Percentiles rank a stretch among this genome's conserved stretches.
Evolutionary conservation across 2,113 vertebrate species (phyloP).

Genomic region (Bothrops jararaca): DNA sequence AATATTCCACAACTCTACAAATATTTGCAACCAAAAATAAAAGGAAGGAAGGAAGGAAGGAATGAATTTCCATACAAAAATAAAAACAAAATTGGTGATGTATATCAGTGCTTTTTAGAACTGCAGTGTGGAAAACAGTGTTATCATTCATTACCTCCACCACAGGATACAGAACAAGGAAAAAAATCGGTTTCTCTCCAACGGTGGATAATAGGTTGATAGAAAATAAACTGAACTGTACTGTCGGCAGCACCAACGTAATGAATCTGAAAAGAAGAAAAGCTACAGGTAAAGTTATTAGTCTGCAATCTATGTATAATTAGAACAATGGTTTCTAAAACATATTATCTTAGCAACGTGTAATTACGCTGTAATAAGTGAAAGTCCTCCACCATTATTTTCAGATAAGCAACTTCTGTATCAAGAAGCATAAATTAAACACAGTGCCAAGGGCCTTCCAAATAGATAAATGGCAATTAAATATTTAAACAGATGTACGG

Average conservation of each 20-base stretch:
- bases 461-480: background rate
- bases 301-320: background rate
- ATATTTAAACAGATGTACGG: background rate
- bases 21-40: background rate
- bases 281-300: background rate
- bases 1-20: background rate
- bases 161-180: constrained; percentile 93
- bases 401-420: background rate
- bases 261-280: constrained; percentile 74
- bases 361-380: background rate
- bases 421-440: background rate
- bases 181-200: constrained; percentile 98
- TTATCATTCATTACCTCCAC: constrained; percentile 80
- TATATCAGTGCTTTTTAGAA: background rate
- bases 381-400: background rate
- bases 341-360: background rate
- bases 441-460: background rate
- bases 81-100: background rate
- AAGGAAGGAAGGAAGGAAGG: background rate
- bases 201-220: constrained; percentile 92
- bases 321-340: constrained; percentile 1
- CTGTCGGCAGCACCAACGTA: constrained; percentile 78
- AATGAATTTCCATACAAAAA: background rate
- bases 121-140: background rate
- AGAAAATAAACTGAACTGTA: constrained; percentile 91